phyloP scores from a whole-genome alignment of 2,113 vertebrate species.

The Clarias macrocephalus region DNA sequence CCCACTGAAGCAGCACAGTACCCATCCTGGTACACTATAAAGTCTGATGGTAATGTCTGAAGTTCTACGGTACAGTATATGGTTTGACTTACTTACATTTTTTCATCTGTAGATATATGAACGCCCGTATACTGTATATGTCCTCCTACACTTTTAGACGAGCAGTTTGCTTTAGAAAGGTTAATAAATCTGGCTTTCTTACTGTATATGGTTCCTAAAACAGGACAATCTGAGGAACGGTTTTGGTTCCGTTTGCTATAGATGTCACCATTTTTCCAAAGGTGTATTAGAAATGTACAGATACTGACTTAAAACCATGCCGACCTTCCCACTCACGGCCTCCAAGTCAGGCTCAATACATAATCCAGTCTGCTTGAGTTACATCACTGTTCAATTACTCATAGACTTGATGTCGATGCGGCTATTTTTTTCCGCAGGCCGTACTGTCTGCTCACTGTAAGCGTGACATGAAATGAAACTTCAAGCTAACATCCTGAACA shows the following conservation, averaged over 20 bases:
- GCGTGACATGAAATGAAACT: constrained; percentile 2
- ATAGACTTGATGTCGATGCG: neutral
- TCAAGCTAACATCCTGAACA: neutral
- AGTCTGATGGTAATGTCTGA: too few species aligned
- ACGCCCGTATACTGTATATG: neutral
- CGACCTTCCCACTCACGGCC: neutral
- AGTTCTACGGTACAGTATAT: too few species aligned
- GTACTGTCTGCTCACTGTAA: constrained; percentile 5
- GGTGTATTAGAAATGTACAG: neutral
- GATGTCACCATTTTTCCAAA: neutral
- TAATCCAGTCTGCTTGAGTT: neutral
- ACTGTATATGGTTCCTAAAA: neutral
- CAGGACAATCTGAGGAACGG: neutral
- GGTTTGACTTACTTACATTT: neutral
- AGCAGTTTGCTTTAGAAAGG: neutral
- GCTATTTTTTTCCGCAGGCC: constrained; percentile 5
- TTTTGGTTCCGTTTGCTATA: neutral
- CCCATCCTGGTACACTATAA: too few species aligned
- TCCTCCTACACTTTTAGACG: neutral
- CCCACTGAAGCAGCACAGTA: too few species aligned
- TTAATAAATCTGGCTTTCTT: neutral
- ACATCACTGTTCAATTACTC: neutral
- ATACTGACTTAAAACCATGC: neutral
- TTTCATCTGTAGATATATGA: neutral
- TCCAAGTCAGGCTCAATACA: neutral